Percentiles rank a stretch among this genome's conserved stretches.
Conservation (phyloP, 35 echinoderm and acorn worm genomes). For the Apostichopus californicus region DNA sequence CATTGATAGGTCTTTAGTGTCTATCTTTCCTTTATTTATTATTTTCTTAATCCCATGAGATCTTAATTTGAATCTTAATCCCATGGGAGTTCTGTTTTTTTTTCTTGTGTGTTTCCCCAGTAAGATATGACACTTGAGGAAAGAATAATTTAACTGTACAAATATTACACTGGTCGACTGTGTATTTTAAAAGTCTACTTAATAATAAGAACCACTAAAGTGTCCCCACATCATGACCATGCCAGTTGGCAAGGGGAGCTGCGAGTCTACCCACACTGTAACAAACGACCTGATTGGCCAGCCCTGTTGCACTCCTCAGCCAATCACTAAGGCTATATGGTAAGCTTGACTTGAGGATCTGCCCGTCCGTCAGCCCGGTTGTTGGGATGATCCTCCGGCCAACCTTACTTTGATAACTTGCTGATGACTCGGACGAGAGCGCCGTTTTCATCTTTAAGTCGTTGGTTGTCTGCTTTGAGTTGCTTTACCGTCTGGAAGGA, state of each 20-base stretch:
- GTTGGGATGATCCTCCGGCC: not conserved
- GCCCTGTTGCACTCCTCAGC: conserved; percentile 8
- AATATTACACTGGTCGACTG: conserved; percentile 55
- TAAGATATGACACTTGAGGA: conserved; percentile 6
- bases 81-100: not conserved
- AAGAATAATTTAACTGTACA: conserved; percentile 51
- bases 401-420: conserved; percentile 93
- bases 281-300: conserved; percentile 50
- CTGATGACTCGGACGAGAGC: conserved; percentile 97
- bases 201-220: conserved; percentile 8
- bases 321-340: conserved; percentile 23
- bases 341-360: not conserved
- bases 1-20: too few relatives aligned
- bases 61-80: not conserved
- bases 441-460: conserved; percentile 98
- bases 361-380: not conserved
- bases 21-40: too few relatives aligned
- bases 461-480: conserved; percentile 97
- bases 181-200: conserved; percentile 36
- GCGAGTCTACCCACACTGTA: conserved; percentile 40
- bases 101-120: not conserved
- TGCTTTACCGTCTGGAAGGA: conserved; percentile 77
- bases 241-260: conserved; percentile 2
- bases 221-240: not conserved
- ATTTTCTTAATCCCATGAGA: too few relatives aligned